Evolutionary conservation across 2,888 invertebrate species (phyloP), one percentile per base, ranked within the genome.

Genomic region (Thecocarcelia acutangulata): DNA sequence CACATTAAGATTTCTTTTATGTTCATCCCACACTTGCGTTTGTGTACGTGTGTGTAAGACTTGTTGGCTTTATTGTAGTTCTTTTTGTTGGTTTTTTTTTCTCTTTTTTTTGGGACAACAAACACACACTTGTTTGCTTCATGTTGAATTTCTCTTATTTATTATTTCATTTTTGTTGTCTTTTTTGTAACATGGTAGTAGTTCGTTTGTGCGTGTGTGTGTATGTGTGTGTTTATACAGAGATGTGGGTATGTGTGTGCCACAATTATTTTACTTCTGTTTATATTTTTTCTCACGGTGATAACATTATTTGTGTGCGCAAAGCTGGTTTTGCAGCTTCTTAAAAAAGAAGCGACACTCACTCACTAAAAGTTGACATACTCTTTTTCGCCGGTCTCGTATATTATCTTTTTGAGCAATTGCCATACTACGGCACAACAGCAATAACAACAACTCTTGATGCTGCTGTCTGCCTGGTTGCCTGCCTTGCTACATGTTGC

Each of bases 221-320:
- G 50, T 59, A 2, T 58, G n/a, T n/a, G 24, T 37, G 44, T 56
- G 15, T 15, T 28, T 54, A 9, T 48, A 33, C 24, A 24, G 58
- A n/a, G 11, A 40, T 46, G 33, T 54, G 59, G 48, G 17, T 73
- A 19, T 77, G 28, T 80, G 52, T 80, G 73, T 80, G 83, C 80
- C 72, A 76, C 75, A 83, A 78, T 78, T 81, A 78, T 74, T 82
- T 82, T 81, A 82, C 78, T 83, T 83, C 74, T 83, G 79, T 82
- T 83, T 76, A 73, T 80, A 73, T 83, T 75, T 85, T 85, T 86
- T 86, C 86, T 83, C 86, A 86, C 86, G 85, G 85, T 85, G 86
- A 86, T 86, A 86, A 85, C 83, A 77, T 72, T 82, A 78, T 81
- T 80, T 77, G 74, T 76, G 76, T 72, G 68, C 75, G 78, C 80